These are phyloP conservation scores for Dilophus febrilis DNA, from an alignment of 2,888 invertebrate genomes.

Conservation along the genomic window DNA sequence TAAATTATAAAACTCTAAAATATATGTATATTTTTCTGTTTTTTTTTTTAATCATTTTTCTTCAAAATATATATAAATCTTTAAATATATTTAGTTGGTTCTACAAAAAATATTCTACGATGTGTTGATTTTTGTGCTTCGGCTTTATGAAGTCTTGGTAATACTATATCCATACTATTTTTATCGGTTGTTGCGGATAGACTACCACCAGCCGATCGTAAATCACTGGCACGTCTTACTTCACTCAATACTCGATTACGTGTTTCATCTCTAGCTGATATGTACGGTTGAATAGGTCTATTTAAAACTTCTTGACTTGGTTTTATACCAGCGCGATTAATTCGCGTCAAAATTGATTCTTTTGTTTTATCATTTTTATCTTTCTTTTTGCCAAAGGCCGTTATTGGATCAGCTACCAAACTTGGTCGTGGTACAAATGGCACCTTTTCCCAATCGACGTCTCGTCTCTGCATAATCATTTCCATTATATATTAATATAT, in stretches of 20 bases:
- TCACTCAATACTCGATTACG: constrained; percentile 42
- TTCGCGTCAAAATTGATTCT: constrained; percentile 32
- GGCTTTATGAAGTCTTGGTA: constrained; percentile 42
- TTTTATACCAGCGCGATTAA: constrained; percentile 42
- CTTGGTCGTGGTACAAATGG: constrained; percentile 75
- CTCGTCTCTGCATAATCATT: constrained; percentile 45
- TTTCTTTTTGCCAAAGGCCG: constrained; percentile 58
- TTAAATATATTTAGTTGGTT: constrained; percentile 7
- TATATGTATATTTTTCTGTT: neutral
- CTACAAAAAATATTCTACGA: constrained; percentile 31
- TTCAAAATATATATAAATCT: no score
- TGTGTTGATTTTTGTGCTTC: constrained; percentile 32
- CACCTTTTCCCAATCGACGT: constrained; percentile 77
- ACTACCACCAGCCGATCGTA: constrained; percentile 37
- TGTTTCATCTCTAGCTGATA: constrained; percentile 48
- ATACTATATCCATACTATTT: constrained; percentile 45
- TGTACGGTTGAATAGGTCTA: constrained; percentile 46
- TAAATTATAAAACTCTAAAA: no score
- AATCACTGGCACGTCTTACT: constrained; percentile 40
- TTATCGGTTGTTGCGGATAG: constrained; percentile 38
- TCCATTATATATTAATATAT: no score
- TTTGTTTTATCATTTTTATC: constrained; percentile 21
- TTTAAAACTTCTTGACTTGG: constrained; percentile 40
- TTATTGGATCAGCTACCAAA: constrained; percentile 67
- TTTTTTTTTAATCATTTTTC: neutral